Evolutionary conservation across 2,113 vertebrate species (phyloP), one percentile per base, ranked within the genome.

Genomic region (Pyrgilauda ruficollis): DNA sequence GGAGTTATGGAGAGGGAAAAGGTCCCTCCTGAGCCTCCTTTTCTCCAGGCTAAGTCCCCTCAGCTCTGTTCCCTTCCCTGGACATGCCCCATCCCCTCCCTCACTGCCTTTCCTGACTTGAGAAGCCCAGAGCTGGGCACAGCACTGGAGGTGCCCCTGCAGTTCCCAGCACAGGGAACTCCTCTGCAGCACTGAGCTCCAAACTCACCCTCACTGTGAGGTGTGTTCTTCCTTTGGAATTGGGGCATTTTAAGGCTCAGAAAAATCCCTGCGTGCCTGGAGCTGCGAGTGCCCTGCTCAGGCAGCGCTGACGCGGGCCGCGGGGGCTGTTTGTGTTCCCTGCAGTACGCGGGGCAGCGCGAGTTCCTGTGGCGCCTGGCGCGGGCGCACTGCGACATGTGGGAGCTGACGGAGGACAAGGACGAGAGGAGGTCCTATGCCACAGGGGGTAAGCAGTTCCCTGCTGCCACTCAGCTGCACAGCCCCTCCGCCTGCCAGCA

Each of bases 301-400:
- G 14, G 18, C 37, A 9, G 37, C 37, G 9, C 37, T 37, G 37
- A 37, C 8, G 37, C 9, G 53, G 39, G 31, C 2, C 11, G 3
- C 15, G 11, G 7, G 61, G 31, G 20, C 1, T 56, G 50, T 47
- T 2, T 44, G 37, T 73, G 56, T 37, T 17, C 6, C 6, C 52
- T 30, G 21, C 97, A 99, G 99, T 98, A 99, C 15, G 98, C 96
- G 13, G 97, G 97, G 79, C 98, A 94, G 90, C 94, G 95, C 8
- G 98, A 99, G 46, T 99, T 99, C 61, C 97, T 99, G 4, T 99
- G 99, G 99, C 98, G 99, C 95, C 97, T 99, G 91, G 99, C 99
- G 37, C 98, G 99, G n/a, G 98, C 99, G 6, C 98, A 98, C 84
- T 98, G 97, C 2, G 99, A 99, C 80, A 98, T 99, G 98, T 98